Evolutionary conservation across 2,113 vertebrate species (phyloP), one percentile per base, ranked within the genome.

Genomic region (Tachycineta bicolor): DNA sequence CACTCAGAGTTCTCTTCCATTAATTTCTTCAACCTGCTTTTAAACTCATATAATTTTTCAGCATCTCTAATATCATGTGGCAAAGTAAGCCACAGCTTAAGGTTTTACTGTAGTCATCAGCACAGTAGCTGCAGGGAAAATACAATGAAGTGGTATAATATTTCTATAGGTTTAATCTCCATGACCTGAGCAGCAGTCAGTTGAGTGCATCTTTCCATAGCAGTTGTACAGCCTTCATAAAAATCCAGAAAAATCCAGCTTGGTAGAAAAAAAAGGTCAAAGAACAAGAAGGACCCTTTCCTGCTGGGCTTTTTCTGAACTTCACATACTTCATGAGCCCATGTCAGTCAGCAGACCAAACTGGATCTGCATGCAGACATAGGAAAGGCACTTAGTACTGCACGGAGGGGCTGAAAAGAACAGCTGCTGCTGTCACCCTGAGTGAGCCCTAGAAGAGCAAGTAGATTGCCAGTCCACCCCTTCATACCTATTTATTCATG

Each of bases 391-490:
- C 87, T 90, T 41, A 39, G 43, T 63, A 59, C 85, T 34, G 39
- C 52, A 83, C 25, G 62, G 28, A 86, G 60, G 21, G 26, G 26
- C 79, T 90, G 87, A 70, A 80, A 74, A 77, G 47, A 88, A 70
- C 92, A 97, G 90, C 92, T 96, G 94, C 90, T 94, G 83, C 94
- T 96, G 94, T 93, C 94, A 96, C 49, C 76, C 90, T 81, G 47
- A 64, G 49, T 49, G 34, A 68, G 76, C 76, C 76, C 68, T 43
- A 44, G 47, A 70, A n/a, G 39, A 71, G 39, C 63, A 89, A 90
- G 43, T 4, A 86, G 28, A 70, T 71, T 59, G 55, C 31, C 56
- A 91, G 60, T 56, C 86, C 39, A 63, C 47, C 43, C 52, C 59
- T 86, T 92, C 77, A 46, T 25, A 79, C 67, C n/a, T 33, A 3